A percentile compares a stretch with the other conserved stretches of the same genome.
Conservation (phyloP, 2,113 vertebrate genomes). For the Muscicapa adusta region DNA sequence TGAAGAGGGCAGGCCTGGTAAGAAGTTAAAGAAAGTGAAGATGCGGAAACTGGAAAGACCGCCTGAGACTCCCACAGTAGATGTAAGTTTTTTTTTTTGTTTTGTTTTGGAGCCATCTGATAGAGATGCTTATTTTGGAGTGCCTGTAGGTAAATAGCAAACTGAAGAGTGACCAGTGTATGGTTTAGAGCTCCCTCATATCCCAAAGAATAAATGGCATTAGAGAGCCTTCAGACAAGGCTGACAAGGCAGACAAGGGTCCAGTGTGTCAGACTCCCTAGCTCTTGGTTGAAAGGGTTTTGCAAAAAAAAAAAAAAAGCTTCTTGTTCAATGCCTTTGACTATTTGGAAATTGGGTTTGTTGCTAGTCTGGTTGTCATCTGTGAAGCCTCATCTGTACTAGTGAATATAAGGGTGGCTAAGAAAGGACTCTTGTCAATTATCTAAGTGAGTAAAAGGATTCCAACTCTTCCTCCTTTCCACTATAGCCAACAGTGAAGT, state of each 20-base stretch:
- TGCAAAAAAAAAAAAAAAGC: neutral
- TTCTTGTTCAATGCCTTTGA: neutral
- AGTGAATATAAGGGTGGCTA: neutral
- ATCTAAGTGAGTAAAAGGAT: neutral
- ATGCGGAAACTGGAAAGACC: constrained; percentile 88
- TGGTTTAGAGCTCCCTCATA: neutral
- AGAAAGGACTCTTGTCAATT: neutral
- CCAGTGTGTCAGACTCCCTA: neutral
- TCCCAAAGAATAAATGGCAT: neutral
- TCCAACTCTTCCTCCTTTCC: neutral
- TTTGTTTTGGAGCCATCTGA: neutral
- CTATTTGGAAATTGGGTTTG: neutral
- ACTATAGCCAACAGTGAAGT: constrained; percentile 91
- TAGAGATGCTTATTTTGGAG: neutral
- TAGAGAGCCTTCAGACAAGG: neutral
- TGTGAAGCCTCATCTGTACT: neutral
- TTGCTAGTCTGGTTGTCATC: neutral
- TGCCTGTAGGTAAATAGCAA: neutral
- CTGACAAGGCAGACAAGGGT: neutral
- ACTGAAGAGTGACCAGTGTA: neutral
- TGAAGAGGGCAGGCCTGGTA: constrained; percentile 90
- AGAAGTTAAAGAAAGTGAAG: constrained; percentile 92
- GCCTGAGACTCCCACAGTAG: constrained; percentile 91
- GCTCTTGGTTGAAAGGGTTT: neutral
- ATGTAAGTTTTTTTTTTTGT: constrained; percentile 76